Conservation (phyloP, 37 sponge, comb jelly and placozoan species). For the Diacarnus erythraeanus region DNA sequence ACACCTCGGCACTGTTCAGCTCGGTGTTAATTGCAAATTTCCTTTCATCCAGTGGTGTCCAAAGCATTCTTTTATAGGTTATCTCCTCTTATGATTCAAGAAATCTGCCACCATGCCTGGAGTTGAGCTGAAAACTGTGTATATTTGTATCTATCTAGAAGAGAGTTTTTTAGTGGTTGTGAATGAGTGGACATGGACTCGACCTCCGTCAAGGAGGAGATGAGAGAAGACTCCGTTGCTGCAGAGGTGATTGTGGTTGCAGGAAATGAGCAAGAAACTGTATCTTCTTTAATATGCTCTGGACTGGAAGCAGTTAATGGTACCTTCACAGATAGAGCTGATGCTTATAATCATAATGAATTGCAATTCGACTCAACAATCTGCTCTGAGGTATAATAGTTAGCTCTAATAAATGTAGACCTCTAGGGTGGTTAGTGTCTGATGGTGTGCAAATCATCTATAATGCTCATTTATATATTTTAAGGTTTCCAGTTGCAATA, state of each 20-base stretch:
- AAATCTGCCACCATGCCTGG: background rate
- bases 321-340: background rate
- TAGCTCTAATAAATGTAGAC: background rate
- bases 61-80: slow-evolving; percentile 3
- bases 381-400: background rate
- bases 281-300: slow-evolving; percentile 16
- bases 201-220: background rate
- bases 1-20: background rate
- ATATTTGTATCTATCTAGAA: background rate
- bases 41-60: background rate
- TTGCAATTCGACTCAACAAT: background rate
- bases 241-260: background rate
- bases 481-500: background rate
- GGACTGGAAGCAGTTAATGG: slow-evolving; percentile 10
- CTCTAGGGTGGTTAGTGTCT: background rate
- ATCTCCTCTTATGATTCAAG: slow-evolving; percentile 17
- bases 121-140: background rate
- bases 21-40: background rate
- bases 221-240: background rate
- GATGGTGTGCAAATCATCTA: too few relatives aligned
- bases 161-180: background rate
- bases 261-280: background rate
- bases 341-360: background rate
- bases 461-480: background rate
- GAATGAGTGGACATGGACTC: background rate